phyloP scores from a whole-genome alignment of 2,888 invertebrate genomes.

The Tinea trinotella region DNA sequence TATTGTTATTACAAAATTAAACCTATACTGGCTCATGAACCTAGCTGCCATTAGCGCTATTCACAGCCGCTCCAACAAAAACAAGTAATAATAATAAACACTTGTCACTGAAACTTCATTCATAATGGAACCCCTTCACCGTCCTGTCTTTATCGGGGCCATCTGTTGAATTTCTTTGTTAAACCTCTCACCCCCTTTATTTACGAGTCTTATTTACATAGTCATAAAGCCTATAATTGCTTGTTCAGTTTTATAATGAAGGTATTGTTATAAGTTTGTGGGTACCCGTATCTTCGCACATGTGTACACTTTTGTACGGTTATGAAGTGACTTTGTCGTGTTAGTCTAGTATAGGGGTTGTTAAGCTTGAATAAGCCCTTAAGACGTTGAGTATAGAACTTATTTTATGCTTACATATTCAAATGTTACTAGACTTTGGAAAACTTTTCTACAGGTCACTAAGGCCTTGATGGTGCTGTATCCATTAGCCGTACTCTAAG shows the following conservation, averaged over 20 bases:
- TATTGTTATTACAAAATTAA: too few species aligned
- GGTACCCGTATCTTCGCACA: constrained; percentile 47
- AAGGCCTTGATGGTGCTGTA: too few species aligned
- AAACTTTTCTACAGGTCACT: too few species aligned
- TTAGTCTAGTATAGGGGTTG: constrained; percentile 3
- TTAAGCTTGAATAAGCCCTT: not conserved
- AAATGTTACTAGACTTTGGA: too few species aligned
- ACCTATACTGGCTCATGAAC: too few species aligned
- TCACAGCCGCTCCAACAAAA: too few species aligned
- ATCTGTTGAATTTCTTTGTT: constrained; percentile 60
- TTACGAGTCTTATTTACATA: constrained; percentile 30
- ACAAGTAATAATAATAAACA: not conserved
- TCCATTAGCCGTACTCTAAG: too few species aligned
- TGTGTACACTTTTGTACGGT: constrained; percentile 26
- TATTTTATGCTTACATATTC: not conserved
- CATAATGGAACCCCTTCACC: constrained; percentile 42
- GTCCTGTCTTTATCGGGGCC: constrained; percentile 44
- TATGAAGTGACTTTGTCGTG: constrained; percentile 5
- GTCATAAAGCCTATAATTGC: constrained; percentile 37
- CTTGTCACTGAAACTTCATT: constrained; percentile 25
- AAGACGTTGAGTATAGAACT: not conserved
- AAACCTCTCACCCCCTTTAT: constrained; percentile 33
- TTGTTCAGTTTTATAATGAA: constrained; percentile 37
- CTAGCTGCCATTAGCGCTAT: too few species aligned
- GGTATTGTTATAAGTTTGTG: constrained; percentile 41